These are phyloP conservation scores for Choreutis nemorana DNA, from an alignment of 2,888 invertebrate species.

Conservation along the genomic window DNA sequence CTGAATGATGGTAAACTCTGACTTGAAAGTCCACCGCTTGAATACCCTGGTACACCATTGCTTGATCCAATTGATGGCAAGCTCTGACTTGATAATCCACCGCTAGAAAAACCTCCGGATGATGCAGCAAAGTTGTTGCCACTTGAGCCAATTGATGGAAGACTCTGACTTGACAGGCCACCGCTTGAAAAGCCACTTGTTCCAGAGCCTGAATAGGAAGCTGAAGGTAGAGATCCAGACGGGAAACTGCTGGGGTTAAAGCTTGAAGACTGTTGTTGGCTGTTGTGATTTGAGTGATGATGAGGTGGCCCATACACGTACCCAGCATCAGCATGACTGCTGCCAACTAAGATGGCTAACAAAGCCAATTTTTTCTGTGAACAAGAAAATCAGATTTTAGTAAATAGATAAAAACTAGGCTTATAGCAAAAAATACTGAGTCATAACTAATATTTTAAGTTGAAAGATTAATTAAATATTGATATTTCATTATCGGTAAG, in stretches of 20 bases:
- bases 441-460: too few relatives aligned
- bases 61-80: slow-evolving; percentile 3
- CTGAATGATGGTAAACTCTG: too few relatives aligned
- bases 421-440: too few relatives aligned
- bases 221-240: slow-evolving; percentile 47
- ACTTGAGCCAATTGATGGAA: neutral
- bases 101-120: neutral
- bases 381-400: slow-evolving; percentile 11
- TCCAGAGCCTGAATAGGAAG: slow-evolving; percentile 32
- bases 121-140: neutral
- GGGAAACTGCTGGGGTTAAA: slow-evolving; percentile 54
- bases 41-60: slow-evolving; percentile 2
- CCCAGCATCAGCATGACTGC: slow-evolving; percentile 36
- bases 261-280: slow-evolving; percentile 22
- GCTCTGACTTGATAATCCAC: neutral
- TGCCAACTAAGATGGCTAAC: slow-evolving; percentile 50
- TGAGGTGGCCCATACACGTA: slow-evolving; percentile 28
- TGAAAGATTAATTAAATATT: too few relatives aligned
- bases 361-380: slow-evolving; percentile 50
- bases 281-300: slow-evolving; percentile 12
- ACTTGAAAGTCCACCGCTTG: neutral
- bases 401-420: neutral
- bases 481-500: neutral
- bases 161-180: slow-evolving; percentile 9
- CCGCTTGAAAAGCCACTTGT: slow-evolving; percentile 12